phyloP scores from a whole-genome alignment of 2,888 invertebrate species.

The Junonia oenone region DNA sequence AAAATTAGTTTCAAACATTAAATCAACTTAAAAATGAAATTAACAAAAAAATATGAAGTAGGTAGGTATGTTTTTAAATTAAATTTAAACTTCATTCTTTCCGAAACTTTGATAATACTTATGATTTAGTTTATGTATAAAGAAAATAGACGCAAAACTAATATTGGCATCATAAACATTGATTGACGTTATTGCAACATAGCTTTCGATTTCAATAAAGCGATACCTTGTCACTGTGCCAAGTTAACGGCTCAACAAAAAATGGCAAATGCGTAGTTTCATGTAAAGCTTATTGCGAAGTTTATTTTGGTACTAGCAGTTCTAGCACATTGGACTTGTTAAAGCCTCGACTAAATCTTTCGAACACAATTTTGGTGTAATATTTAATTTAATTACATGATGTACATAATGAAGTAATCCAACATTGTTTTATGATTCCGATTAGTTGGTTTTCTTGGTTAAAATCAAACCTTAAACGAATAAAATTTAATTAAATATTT shows the following conservation, averaged over 20 bases:
- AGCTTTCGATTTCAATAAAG: conserved; percentile 42
- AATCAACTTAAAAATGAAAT: too few species aligned
- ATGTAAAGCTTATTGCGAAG: conserved; percentile 39
- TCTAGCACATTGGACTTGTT: conserved; percentile 14
- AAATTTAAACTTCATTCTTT: too few species aligned
- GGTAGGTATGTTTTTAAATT: too few species aligned
- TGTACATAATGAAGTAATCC: too few species aligned
- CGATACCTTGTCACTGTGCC: conserved; percentile 65
- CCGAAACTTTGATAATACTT: too few species aligned
- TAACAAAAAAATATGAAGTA: too few species aligned
- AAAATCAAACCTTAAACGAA: neutral
- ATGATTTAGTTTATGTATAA: neutral
- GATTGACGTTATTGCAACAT: conserved; percentile 12
- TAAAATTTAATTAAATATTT: too few species aligned
- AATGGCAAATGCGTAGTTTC: conserved; percentile 60
- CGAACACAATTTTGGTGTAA: neutral
- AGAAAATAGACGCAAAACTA: neutral
- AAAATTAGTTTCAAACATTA: too few species aligned
- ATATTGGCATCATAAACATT: neutral
- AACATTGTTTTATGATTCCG: too few species aligned
- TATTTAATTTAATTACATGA: too few species aligned
- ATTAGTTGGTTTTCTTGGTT: neutral
- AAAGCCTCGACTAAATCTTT: conserved; percentile 18
- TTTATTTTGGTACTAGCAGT: conserved; percentile 43
- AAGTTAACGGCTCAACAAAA: conserved; percentile 61